Conservation (phyloP, 1,140 invertebrate species). For the Nomia melanderi region DNA sequence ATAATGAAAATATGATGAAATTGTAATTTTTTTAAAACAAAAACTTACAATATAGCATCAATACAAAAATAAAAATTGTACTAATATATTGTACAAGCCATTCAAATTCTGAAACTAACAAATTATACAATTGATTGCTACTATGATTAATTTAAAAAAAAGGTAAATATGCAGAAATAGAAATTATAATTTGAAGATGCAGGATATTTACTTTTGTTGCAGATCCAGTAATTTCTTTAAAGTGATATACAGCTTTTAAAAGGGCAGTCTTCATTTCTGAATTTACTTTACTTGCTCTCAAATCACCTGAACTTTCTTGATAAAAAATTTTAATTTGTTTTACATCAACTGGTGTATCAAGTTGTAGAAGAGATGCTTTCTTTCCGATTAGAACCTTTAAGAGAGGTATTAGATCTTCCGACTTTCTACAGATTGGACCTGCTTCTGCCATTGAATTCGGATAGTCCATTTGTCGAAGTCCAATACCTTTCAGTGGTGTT, state of each 20-base stretch:
- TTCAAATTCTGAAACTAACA: no score
- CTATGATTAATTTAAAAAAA: no score
- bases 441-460: slow-evolving; percentile 84
- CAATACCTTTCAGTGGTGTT: slow-evolving; percentile 82
- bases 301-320: slow-evolving; percentile 86
- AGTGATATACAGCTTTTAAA: slow-evolving; percentile 80
- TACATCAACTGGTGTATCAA: slow-evolving; percentile 83
- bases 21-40: slow-evolving; percentile 13
- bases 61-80: not conserved
- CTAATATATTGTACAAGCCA: no score
- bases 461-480: slow-evolving; percentile 83
- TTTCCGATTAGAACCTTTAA: slow-evolving; percentile 84
- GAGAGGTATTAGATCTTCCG: slow-evolving; percentile 88
- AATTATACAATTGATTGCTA: no score
- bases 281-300: slow-evolving; percentile 86
- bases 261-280: slow-evolving; percentile 86
- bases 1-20: slow-evolving; percentile 40
- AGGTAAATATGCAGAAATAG: not conserved
- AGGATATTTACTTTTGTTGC: slow-evolving; percentile 72
- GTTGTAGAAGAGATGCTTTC: slow-evolving; percentile 75
- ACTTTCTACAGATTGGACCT: slow-evolving; percentile 90
- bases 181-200: slow-evolving; percentile 16
- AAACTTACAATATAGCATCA: slow-evolving; percentile 6
- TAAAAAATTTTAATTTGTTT: slow-evolving; percentile 89
- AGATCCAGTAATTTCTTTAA: slow-evolving; percentile 78